Evolutionary conservation across 2,113 vertebrate species (phyloP).

Genomic region (Barnardius zonarius): DNA sequence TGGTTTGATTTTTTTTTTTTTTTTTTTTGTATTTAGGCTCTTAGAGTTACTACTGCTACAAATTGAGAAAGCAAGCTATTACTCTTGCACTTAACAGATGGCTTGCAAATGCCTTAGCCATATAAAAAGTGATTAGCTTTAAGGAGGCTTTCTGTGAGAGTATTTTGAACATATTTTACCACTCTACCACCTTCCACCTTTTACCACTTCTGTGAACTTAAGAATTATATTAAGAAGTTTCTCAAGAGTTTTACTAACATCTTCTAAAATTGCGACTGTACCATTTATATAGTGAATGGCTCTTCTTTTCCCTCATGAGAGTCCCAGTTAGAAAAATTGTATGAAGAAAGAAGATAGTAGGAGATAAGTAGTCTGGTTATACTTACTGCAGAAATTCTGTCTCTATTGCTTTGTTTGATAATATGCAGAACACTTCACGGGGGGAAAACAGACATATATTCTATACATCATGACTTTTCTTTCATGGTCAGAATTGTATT

Average conservation of each 20-base stretch:
- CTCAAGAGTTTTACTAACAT: not conserved
- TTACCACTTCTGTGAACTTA: not conserved
- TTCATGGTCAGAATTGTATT: not conserved
- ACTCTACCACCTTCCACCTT: not conserved
- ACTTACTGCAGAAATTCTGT: not conserved
- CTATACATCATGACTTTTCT: not conserved
- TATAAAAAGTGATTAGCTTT: conserved; percentile 32
- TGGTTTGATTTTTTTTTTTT: no score
- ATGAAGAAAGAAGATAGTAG: not conserved
- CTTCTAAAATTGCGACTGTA: not conserved
- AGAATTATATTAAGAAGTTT: not conserved
- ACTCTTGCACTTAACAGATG: conserved; percentile 31
- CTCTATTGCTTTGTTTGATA: not conserved
- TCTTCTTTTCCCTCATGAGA: not conserved
- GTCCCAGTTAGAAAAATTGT: not conserved
- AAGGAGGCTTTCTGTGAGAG: conserved; percentile 17
- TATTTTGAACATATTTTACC: conserved; percentile 28
- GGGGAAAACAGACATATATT: not conserved
- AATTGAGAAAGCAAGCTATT: not conserved
- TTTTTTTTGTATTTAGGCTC: not conserved
- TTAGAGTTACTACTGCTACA: not conserved
- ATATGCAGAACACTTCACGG: not conserved
- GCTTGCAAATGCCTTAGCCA: conserved; percentile 10
- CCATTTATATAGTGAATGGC: not conserved
- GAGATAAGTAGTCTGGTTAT: not conserved